phyloP scores from a whole-genome alignment of 2,113 vertebrate genomes.

The Meriones unguiculatus region DNA sequence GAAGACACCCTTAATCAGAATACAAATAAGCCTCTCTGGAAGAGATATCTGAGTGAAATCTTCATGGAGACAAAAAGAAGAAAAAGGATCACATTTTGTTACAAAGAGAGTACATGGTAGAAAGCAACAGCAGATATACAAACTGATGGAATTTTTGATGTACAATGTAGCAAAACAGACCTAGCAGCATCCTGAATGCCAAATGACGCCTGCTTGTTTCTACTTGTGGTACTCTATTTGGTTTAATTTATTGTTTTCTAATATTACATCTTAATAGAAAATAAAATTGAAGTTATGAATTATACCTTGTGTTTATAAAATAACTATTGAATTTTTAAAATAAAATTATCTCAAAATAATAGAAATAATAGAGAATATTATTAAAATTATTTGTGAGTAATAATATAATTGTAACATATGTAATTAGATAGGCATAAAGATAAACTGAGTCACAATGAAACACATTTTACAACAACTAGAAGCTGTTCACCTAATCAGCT shows the following conservation, averaged over 20 bases:
- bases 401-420: neutral
- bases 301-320: neutral
- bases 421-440: neutral
- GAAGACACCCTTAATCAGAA: neutral
- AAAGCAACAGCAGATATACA: neutral
- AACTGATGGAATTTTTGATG: neutral
- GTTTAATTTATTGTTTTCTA: neutral
- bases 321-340: neutral
- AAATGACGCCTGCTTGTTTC: neutral
- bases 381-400: neutral
- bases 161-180: neutral
- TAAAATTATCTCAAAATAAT: constrained; percentile 21
- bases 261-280: neutral
- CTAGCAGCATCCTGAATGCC: neutral
- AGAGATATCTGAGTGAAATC: neutral
- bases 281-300: neutral
- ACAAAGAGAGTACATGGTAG: neutral
- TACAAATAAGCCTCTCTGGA: neutral
- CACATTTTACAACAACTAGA: neutral
- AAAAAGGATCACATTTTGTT: neutral
- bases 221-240: neutral
- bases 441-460: neutral
- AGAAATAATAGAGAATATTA: neutral
- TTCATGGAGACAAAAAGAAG: neutral
- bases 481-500: neutral